These are phyloP conservation scores for Drosophila monieri DNA, from an alignment of 2,888 invertebrate genomes.

Conservation along the genomic window DNA sequence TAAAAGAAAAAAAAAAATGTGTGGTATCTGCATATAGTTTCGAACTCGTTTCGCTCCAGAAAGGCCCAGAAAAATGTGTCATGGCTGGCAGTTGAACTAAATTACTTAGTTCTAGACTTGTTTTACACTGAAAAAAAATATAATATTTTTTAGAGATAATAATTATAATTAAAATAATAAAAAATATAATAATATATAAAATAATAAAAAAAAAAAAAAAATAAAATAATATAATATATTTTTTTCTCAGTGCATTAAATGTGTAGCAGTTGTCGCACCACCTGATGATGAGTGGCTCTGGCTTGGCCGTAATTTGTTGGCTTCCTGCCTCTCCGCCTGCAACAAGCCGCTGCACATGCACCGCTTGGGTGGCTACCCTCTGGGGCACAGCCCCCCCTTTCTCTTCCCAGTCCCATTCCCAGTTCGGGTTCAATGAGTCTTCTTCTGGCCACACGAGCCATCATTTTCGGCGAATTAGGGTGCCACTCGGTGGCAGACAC, in stretches of 20 bases:
- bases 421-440: slow-evolving; percentile 57
- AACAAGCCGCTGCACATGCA: slow-evolving; percentile 77
- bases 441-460: slow-evolving; percentile 30
- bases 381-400: too few species aligned
- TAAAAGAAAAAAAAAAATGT: neutral
- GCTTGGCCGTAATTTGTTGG: slow-evolving; percentile 68
- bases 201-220: neutral
- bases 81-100: slow-evolving; percentile 70
- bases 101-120: slow-evolving; percentile 50
- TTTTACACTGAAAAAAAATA: slow-evolving; percentile 10
- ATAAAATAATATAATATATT: neutral
- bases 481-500: slow-evolving; percentile 71
- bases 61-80: slow-evolving; percentile 67
- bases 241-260: neutral
- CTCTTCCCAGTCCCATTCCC: neutral
- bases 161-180: too few species aligned
- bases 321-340: slow-evolving; percentile 66
- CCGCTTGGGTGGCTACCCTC: slow-evolving; percentile 65
- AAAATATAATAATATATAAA: neutral
- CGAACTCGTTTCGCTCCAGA: slow-evolving; percentile 65
- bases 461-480: slow-evolving; percentile 66
- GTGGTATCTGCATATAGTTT: neutral
- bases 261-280: slow-evolving; percentile 29
- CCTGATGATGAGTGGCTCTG: slow-evolving; percentile 48
- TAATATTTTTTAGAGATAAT: too few species aligned